phyloP scores from a whole-genome alignment of 2,888 invertebrate species.

The Rhamphomyia laevipes region DNA sequence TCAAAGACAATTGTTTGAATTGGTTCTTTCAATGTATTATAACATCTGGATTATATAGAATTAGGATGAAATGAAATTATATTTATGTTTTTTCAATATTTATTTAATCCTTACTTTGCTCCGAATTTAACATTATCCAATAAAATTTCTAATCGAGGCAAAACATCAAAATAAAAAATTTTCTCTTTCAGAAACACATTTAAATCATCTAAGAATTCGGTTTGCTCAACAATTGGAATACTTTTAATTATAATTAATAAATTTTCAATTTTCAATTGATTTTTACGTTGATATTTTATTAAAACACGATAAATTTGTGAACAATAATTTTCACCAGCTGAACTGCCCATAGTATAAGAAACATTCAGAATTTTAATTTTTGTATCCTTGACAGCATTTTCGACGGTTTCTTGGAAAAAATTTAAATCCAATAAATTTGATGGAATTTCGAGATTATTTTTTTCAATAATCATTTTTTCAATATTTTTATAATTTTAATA shows the following conservation, averaged over 20 bases:
- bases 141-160: constrained; percentile 36
- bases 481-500: too few species aligned
- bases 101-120: constrained; percentile 23
- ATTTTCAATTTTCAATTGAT: constrained; percentile 1
- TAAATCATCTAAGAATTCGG: constrained; percentile 29
- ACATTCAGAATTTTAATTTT: constrained; percentile 17
- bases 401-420: constrained; percentile 26
- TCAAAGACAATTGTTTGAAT: constrained; percentile 24
- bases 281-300: constrained; percentile 19
- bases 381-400: constrained; percentile 21
- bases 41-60: constrained; percentile 21
- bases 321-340: constrained; percentile 30
- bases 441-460: neutral
- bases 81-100: too few species aligned
- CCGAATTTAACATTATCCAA: constrained; percentile 27
- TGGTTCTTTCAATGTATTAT: constrained; percentile 21
- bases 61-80: too few species aligned
- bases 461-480: neutral
- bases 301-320: constrained; percentile 27
- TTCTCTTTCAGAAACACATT: constrained; percentile 38
- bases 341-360: constrained; percentile 22
- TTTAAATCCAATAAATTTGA: constrained; percentile 15
- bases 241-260: constrained; percentile 30
- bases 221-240: constrained; percentile 19
- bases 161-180: constrained; percentile 28